Conservation (phyloP, 2,113 vertebrate species). For the Tachysurus fulvidraco region DNA sequence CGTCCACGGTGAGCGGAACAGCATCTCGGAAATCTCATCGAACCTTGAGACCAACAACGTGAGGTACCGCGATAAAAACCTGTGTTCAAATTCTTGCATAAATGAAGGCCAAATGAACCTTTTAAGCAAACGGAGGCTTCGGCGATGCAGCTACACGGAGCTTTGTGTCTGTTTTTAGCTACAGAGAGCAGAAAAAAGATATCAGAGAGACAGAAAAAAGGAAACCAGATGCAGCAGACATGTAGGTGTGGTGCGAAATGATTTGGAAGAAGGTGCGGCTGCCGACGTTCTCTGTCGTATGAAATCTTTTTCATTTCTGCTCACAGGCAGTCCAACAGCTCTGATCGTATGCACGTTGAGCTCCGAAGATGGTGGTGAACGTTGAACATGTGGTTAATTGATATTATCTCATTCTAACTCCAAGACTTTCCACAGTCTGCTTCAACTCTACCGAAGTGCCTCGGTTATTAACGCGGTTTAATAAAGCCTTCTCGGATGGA, state of each 20-base stretch:
- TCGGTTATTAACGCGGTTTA: not conserved
- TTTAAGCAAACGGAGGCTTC: not conserved
- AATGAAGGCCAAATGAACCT: not conserved
- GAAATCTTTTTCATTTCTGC: not conserved
- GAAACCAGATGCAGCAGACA: not conserved
- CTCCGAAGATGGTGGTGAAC: not conserved
- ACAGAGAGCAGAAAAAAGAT: constrained; percentile 46
- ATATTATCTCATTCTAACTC: not conserved
- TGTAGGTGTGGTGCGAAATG: constrained; percentile 26
- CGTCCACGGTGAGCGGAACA: not conserved
- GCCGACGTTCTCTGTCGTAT: not conserved
- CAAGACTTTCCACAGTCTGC: not conserved
- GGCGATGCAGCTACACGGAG: no score
- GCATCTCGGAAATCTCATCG: not conserved
- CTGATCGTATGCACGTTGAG: not conserved
- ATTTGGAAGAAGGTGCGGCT: constrained; percentile 33
- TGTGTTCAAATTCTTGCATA: not conserved
- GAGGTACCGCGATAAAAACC: not conserved
- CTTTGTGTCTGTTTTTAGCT: not conserved
- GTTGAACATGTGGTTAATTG: not conserved
- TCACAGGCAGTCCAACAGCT: not conserved
- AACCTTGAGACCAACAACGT: not conserved
- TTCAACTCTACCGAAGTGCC: not conserved
- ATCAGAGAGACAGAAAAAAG: not conserved
- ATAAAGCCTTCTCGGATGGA: no score